phyloP scores from a whole-genome alignment of 2,113 vertebrate species.

The Thalassarche chlororhynchos region DNA sequence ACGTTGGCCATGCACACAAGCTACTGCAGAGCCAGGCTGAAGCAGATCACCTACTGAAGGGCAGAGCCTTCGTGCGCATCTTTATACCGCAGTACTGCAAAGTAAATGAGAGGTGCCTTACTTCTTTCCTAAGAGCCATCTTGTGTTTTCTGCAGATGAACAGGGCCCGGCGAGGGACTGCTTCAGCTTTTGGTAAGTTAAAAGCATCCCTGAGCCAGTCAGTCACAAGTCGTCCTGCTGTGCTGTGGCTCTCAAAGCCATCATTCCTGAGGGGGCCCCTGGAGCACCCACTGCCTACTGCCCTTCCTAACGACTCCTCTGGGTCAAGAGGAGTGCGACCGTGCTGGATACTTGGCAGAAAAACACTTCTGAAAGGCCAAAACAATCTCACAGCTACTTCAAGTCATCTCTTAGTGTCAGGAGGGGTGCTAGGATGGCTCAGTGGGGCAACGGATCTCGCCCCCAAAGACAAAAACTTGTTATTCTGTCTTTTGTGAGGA shows the following conservation, averaged over 20 bases:
- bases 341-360: background rate
- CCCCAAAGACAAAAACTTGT: background rate
- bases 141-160: background rate
- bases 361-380: background rate
- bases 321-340: rapidly evolving
- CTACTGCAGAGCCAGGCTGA: background rate
- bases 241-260: background rate
- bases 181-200: background rate
- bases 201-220: background rate
- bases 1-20: background rate
- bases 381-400: background rate
- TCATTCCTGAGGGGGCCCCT: rapidly evolving
- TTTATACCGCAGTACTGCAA: background rate
- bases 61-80: rapidly evolving
- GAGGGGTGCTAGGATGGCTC: background rate
- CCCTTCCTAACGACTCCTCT: background rate
- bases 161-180: rapidly evolving
- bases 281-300: background rate
- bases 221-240: background rate
- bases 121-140: background rate
- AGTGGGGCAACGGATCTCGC: background rate
- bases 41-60: background rate
- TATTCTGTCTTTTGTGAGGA: background rate
- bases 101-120: background rate
- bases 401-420: background rate